Conservation (phyloP, 2,797 vertebrate genomes). For the Vultur gryphus region DNA sequence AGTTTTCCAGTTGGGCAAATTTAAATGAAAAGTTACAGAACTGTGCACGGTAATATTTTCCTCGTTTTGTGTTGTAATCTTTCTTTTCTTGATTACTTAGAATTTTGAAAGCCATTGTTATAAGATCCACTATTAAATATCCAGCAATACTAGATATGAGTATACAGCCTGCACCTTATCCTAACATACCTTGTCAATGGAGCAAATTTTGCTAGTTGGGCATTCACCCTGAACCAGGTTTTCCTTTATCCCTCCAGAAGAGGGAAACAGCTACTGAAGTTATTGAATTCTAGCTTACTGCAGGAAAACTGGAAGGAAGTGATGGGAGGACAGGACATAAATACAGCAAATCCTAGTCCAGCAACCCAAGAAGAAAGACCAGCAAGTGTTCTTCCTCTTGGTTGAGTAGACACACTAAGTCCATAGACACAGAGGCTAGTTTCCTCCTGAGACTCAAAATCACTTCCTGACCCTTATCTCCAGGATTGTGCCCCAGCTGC, state of each 20-base stretch:
- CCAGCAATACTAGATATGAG: background rate
- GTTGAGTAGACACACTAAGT: background rate
- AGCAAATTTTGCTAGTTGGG: background rate
- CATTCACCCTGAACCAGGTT: background rate
- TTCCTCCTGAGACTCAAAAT: background rate
- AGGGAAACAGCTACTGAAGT: background rate
- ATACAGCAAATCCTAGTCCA: background rate
- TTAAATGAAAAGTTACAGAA: background rate
- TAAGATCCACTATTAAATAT: background rate
- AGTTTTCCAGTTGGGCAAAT: background rate
- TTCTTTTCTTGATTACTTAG: background rate
- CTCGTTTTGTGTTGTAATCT: background rate
- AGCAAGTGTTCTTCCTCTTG: background rate
- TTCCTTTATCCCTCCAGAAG: background rate
- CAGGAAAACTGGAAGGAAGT: background rate
- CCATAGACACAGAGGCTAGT: background rate
- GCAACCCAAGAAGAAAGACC: background rate
- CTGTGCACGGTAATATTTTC: background rate
- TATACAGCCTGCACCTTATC: background rate
- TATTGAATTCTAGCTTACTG: background rate
- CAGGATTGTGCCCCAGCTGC: background rate
- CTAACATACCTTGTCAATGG: background rate
- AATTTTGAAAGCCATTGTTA: background rate
- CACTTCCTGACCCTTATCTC: background rate
- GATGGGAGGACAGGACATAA: background rate